phyloP scores from a whole-genome alignment of 2,797 vertebrate species.

The Buphagus erythrorhynchus region DNA sequence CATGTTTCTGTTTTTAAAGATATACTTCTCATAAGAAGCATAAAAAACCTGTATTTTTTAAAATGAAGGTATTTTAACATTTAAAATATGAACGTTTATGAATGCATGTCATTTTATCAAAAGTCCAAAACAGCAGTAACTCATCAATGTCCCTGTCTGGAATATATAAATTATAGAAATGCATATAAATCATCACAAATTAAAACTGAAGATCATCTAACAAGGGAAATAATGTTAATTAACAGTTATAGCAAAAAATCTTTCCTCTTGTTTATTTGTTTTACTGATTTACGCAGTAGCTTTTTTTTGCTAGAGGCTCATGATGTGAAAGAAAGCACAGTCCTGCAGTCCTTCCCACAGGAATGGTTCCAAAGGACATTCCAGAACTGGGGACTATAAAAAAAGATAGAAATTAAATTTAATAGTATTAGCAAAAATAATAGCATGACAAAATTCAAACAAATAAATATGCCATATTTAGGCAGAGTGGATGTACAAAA shows the following conservation, averaged over 20 bases:
- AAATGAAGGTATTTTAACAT: not conserved
- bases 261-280: not conserved
- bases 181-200: not conserved
- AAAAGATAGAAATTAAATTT: not conserved
- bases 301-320: not conserved
- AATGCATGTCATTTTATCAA: not conserved
- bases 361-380: not conserved
- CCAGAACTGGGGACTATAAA: not conserved
- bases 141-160: not conserved
- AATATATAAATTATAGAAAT: not conserved
- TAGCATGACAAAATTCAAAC: not conserved
- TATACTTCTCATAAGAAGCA: not conserved
- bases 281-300: not conserved
- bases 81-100: not conserved
- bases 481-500: not conserved
- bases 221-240: not conserved
- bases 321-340: not conserved
- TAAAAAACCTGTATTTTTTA: fast-evolving
- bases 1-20: not conserved
- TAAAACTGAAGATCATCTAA: not conserved
- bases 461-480: not conserved
- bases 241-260: not conserved
- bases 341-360: not conserved
- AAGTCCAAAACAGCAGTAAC: not conserved
- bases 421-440: not conserved